These are phyloP conservation scores for Kryptolebias ocellatus DNA, from an alignment of 2,797 vertebrate species.

Conservation along the genomic window DNA sequence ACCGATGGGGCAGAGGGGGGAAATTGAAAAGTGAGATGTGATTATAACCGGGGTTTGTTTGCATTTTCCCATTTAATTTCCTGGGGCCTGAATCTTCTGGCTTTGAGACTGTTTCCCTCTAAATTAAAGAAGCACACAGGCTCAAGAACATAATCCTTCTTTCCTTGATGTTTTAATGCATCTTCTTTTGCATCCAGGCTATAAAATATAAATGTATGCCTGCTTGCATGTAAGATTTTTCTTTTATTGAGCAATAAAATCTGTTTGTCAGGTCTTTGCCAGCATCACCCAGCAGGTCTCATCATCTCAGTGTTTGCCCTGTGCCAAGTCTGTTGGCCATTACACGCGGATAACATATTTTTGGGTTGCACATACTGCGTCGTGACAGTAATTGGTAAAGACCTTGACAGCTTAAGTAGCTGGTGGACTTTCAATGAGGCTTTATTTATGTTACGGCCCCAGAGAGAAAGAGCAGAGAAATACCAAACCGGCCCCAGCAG, in stretches of 20 bases:
- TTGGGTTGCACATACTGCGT: slow-evolving; percentile 69
- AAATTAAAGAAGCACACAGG: slow-evolving; percentile 63
- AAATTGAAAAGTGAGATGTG: slow-evolving; percentile 85
- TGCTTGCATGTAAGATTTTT: neutral
- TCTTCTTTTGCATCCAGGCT: slow-evolving; percentile 20
- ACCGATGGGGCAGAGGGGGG: slow-evolving; percentile 71
- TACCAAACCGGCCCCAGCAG: slow-evolving; percentile 78
- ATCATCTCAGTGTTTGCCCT: slow-evolving; percentile 28
- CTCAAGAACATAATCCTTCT: slow-evolving; percentile 46
- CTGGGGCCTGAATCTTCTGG: slow-evolving; percentile 89
- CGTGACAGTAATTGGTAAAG: slow-evolving; percentile 86
- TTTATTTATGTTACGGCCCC: slow-evolving; percentile 86
- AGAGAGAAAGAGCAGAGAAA: slow-evolving; percentile 82
- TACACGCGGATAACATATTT: slow-evolving; percentile 68
- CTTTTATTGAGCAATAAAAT: slow-evolving; percentile 6
- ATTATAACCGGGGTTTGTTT: slow-evolving; percentile 89
- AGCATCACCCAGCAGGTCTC: slow-evolving; percentile 6
- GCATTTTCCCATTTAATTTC: slow-evolving; percentile 98
- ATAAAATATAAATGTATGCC: neutral
- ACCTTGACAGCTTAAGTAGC: slow-evolving; percentile 87
- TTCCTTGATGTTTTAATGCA: slow-evolving; percentile 49
- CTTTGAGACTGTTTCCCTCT: slow-evolving; percentile 81
- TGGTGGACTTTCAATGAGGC: slow-evolving; percentile 82
- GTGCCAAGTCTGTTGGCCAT: slow-evolving; percentile 68
- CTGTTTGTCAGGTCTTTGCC: slow-evolving; percentile 23